Evolutionary conservation across 2,888 invertebrate species (phyloP).

Genomic region (Mantis religiosa): DNA sequence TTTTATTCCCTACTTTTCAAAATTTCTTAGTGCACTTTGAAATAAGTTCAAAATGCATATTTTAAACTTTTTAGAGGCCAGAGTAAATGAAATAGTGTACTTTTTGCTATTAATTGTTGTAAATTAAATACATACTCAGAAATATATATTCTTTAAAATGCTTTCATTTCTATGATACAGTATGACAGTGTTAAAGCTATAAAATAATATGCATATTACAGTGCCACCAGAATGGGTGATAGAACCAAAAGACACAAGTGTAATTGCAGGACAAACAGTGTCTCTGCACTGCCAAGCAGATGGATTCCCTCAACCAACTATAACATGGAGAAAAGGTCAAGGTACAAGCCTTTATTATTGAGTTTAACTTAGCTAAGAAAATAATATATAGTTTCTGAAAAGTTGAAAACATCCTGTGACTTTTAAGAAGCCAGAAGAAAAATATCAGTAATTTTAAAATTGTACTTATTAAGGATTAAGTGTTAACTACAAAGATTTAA

Average conservation of each 20-base stretch:
- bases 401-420: neutral
- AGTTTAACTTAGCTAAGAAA: neutral
- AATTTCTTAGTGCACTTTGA: neutral
- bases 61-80: neutral
- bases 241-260: conserved; percentile 40
- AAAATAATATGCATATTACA: conserved; percentile 31
- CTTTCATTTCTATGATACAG: neutral
- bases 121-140: neutral
- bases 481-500: no score
- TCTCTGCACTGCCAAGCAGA: conserved; percentile 43
- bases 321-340: conserved; percentile 39
- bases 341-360: conserved; percentile 19
- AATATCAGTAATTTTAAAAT: no score
- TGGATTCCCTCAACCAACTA: conserved; percentile 43
- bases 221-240: conserved; percentile 44
- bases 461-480: neutral
- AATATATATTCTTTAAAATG: neutral
- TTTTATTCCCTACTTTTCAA: neutral
- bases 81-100: neutral
- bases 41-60: neutral
- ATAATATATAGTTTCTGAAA: neutral
- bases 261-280: conserved; percentile 41
- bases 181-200: neutral
- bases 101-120: neutral
- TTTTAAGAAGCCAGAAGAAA: neutral